Conservation (phyloP, 2,888 invertebrate species). For the Xestia rhomboidea region DNA sequence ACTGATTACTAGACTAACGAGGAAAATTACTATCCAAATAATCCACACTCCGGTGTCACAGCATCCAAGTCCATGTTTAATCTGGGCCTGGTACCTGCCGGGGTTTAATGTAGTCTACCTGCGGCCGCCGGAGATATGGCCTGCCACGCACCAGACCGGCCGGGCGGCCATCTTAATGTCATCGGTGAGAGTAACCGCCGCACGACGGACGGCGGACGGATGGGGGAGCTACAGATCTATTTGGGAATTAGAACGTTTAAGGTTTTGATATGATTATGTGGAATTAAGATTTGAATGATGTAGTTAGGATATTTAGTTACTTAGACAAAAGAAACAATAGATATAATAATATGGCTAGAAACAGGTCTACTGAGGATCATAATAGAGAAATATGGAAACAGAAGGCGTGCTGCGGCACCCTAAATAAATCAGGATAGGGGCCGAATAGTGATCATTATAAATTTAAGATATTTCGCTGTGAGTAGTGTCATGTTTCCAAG, state of each 20-base stretch:
- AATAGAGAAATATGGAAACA: too few relatives aligned
- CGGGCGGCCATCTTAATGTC: constrained; percentile 48
- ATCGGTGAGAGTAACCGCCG: constrained; percentile 47
- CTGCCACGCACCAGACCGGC: constrained; percentile 48
- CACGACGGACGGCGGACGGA: constrained; percentile 17
- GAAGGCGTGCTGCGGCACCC: too few relatives aligned
- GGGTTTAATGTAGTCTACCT: constrained; percentile 69
- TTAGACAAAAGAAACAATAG: too few relatives aligned
- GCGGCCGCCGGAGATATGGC: constrained; percentile 68
- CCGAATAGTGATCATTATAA: too few relatives aligned
- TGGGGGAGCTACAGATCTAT: constrained; percentile 35
- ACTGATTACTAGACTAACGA: neutral
- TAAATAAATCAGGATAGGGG: too few relatives aligned
- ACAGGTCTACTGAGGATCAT: neutral
- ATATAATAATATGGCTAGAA: neutral
- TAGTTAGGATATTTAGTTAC: neutral
- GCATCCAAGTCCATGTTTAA: constrained; percentile 60
- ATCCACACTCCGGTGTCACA: constrained; percentile 48
- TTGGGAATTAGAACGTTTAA: constrained; percentile 10
- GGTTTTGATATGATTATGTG: neutral
- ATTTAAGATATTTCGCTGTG: too few relatives aligned
- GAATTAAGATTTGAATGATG: neutral
- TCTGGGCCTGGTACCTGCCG: constrained; percentile 64
- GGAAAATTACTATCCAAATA: neutral
- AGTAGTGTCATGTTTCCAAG: too few relatives aligned